phyloP scores from a whole-genome alignment of 2,797 vertebrate genomes.

The Chromis chromis region DNA sequence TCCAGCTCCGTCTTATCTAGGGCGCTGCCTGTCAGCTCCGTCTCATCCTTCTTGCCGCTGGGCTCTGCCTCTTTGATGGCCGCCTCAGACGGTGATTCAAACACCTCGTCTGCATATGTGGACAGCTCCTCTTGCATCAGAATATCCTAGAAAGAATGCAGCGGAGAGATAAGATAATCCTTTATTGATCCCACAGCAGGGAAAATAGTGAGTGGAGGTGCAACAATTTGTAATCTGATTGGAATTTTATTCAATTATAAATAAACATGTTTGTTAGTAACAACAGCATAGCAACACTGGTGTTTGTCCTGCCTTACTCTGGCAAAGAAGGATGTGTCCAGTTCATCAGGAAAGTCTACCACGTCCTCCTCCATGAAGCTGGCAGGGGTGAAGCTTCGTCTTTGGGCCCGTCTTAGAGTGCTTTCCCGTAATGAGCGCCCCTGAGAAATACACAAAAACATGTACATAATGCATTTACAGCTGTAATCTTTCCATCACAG shows the following conservation, averaged over 20 bases:
- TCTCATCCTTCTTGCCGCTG: slow-evolving; percentile 84
- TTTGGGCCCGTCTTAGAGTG: slow-evolving; percentile 84
- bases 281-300: neutral
- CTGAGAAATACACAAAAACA: slow-evolving; percentile 72
- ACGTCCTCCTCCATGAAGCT: slow-evolving; percentile 98
- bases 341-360: slow-evolving; percentile 93
- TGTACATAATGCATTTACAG: neutral
- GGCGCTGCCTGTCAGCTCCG: slow-evolving; percentile 93
- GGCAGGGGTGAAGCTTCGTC: slow-evolving; percentile 95
- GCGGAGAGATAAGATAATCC: neutral
- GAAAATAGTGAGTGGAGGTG: neutral
- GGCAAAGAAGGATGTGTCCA: slow-evolving; percentile 98
- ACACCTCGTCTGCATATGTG: slow-evolving; percentile 95
- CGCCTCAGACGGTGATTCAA: slow-evolving; percentile 93
- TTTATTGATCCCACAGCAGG: too few species aligned
- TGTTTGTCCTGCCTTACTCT: slow-evolving; percentile 82
- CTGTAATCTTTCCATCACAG: neutral
- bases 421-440: slow-evolving; percentile 92
- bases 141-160: slow-evolving; percentile 86
- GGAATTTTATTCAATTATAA: neutral
- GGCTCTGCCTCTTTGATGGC: slow-evolving; percentile 88
- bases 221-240: neutral
- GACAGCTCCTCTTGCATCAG: slow-evolving; percentile 95
- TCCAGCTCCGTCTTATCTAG: slow-evolving; percentile 94
- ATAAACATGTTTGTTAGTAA: neutral